phyloP scores from a whole-genome alignment of 1,140 invertebrate species.

The Brachionus paranguensis region DNA sequence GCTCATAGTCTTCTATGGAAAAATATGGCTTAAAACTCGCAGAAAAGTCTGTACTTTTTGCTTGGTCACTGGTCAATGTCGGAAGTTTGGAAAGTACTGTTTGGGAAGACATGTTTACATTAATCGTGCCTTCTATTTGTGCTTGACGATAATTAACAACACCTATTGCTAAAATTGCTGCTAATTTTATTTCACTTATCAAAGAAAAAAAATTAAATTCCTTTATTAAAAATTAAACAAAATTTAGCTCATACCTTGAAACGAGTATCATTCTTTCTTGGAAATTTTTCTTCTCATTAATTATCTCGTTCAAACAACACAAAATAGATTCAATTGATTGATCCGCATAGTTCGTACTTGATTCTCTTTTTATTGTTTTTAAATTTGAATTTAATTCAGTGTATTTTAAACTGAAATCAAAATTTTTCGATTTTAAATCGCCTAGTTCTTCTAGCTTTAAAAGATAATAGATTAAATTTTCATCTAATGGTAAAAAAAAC shows the following conservation, averaged over 20 bases:
- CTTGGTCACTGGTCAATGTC: not conserved
- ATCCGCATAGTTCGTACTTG: not conserved
- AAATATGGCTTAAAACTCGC: not conserved
- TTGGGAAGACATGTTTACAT: constrained; percentile 26
- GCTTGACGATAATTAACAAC: not conserved
- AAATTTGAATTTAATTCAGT: not conserved
- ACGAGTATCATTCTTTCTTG: not conserved
- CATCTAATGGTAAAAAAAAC: not conserved
- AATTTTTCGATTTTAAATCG: not conserved
- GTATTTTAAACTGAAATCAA: not conserved
- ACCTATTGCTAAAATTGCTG: not conserved
- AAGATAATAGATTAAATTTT: not conserved
- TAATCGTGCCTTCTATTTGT: constrained; percentile 4
- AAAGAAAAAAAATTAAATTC: not conserved
- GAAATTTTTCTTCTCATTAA: not conserved
- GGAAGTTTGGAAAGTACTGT: not conserved
- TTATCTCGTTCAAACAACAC: not conserved
- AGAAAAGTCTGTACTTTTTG: not conserved
- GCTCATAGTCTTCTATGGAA: not conserved
- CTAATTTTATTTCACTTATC: not conserved
- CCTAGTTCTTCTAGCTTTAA: constrained; percentile 3
- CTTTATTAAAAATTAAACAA: not conserved
- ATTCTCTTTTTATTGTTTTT: not conserved
- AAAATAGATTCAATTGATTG: not conserved
- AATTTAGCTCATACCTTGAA: not conserved